These are phyloP conservation scores for Ctenomys sociabilis DNA, from an alignment of 2,113 vertebrate species.

Conservation along the genomic window DNA sequence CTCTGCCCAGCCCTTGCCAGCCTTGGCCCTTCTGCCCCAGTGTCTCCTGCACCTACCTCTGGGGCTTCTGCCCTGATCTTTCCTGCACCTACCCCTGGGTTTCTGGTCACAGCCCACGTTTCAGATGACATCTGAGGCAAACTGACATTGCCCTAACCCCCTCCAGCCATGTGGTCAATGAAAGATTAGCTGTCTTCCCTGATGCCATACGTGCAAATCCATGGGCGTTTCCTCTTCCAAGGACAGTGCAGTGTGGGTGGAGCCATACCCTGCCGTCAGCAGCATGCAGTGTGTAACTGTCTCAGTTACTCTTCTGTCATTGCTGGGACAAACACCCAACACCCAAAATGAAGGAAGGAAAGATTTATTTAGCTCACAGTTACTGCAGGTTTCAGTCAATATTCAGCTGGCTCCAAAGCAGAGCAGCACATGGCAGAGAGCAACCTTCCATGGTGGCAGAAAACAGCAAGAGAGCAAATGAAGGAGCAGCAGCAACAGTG, in stretches of 20 bases:
- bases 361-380: no score
- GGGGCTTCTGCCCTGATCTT: not conserved
- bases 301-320: no score
- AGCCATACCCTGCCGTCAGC: not conserved
- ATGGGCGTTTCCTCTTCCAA: not conserved
- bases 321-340: no score
- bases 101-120: not conserved
- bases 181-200: not conserved
- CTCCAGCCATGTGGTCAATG: constrained; percentile 15
- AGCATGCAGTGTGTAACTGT: not conserved
- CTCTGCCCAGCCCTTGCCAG: not conserved
- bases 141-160: not conserved
- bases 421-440: no score
- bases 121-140: not conserved
- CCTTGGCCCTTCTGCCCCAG: not conserved
- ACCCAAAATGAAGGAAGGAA: no score
- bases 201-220: not conserved
- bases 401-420: no score
- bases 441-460: no score
- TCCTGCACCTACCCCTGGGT: not conserved
- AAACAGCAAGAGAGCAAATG: no score
- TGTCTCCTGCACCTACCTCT: not conserved
- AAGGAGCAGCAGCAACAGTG: no score
- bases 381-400: no score
- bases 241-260: not conserved